phyloP scores from a whole-genome alignment of 2,113 vertebrate species.

The Lepidothrix coronata region DNA sequence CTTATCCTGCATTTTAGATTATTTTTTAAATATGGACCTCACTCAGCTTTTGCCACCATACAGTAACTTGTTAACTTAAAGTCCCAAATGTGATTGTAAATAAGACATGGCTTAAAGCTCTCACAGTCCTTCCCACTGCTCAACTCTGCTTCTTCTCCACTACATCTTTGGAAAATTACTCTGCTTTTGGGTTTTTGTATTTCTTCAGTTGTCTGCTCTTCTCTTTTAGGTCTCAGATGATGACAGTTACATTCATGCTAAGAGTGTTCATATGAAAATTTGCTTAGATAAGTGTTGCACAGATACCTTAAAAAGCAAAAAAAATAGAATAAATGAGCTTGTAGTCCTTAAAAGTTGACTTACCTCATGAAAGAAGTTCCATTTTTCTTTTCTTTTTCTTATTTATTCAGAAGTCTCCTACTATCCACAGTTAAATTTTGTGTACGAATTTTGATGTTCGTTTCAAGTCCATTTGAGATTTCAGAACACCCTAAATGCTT shows the following conservation, averaged over 20 bases:
- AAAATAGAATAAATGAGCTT: background rate
- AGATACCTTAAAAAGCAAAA: background rate
- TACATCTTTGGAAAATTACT: background rate
- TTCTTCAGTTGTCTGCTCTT: background rate
- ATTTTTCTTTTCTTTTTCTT: background rate
- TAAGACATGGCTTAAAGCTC: background rate
- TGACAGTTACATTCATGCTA: background rate
- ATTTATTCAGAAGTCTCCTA: background rate
- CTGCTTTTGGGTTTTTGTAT: background rate
- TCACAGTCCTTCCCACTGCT: rapidly evolving
- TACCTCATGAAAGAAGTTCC: background rate
- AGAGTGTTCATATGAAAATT: background rate
- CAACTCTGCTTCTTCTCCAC: background rate
- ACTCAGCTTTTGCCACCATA: background rate
- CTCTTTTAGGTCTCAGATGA: background rate
- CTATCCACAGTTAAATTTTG: background rate
- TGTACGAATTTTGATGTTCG: background rate
- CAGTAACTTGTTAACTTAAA: background rate
- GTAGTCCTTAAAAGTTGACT: background rate
- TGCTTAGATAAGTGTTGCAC: background rate
- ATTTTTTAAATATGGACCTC: background rate
- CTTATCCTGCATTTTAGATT: too few relatives aligned
- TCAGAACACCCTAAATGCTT: background rate
- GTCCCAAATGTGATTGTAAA: background rate
- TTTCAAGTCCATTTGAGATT: background rate